phyloP scores from a whole-genome alignment of 2,797 vertebrate genomes.

The Enteromius thamalakanensis region DNA sequence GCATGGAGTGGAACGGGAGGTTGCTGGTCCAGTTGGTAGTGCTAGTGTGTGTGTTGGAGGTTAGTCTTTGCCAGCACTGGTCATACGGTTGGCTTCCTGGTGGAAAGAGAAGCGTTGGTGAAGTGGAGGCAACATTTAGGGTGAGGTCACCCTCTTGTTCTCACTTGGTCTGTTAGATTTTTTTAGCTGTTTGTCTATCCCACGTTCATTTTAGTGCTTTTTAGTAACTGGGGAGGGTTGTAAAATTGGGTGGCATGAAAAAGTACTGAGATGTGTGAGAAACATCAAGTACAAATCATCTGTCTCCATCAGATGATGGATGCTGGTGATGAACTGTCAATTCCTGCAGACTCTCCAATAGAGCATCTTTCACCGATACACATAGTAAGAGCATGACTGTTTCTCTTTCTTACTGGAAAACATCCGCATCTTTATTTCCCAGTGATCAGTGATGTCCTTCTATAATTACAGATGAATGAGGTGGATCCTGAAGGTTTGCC shows the following conservation, averaged over 20 bases:
- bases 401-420: neutral
- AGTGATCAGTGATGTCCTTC: neutral
- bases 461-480: slow-evolving; percentile 36
- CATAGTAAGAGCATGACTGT: slow-evolving; percentile 33
- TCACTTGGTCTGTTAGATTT: neutral
- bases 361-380: slow-evolving; percentile 35
- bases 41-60: slow-evolving; percentile 75
- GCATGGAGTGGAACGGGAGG: slow-evolving; percentile 73
- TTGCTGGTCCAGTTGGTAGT: slow-evolving; percentile 74
- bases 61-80: slow-evolving; percentile 79
- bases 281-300: neutral
- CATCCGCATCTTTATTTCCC: neutral
- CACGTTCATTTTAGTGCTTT: neutral
- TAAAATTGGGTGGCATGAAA: neutral
- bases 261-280: neutral
- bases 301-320: slow-evolving; percentile 46
- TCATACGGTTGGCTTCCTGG: slow-evolving; percentile 83
- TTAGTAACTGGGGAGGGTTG: neutral
- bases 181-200: neutral
- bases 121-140: slow-evolving; percentile 79
- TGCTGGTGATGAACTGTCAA: slow-evolving; percentile 49
- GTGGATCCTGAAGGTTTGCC: slow-evolving; percentile 28
- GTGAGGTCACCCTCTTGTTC: slow-evolving; percentile 60
- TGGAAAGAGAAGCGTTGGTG: slow-evolving; percentile 77
- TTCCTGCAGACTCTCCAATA: slow-evolving; percentile 53